Base-by-base conservation (phyloP, 2,797 vertebrate genomes). In the Enteromius thamalakanensis region DNA sequence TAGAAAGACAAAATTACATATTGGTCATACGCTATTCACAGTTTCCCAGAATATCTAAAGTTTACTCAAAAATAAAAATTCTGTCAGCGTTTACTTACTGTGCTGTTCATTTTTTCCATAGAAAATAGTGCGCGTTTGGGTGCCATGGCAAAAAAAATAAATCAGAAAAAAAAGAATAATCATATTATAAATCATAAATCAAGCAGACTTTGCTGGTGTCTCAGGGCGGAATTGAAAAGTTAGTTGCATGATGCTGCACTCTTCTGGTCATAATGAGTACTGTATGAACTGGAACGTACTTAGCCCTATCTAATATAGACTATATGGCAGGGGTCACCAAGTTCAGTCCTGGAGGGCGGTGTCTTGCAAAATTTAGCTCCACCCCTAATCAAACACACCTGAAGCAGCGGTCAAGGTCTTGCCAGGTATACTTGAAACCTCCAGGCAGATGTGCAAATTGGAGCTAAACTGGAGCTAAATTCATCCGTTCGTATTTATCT, bases 221-320 rank as follows among this genome's bases (percentile, higher is more conserved):
- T 53, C 65, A 26, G 23, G 60, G 5, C 40, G 10, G 10, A 23
- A 5, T 12, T 5, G 55, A 3, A 58, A 26, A 3, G 32, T 58
- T 58, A 4, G 11, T 4, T 70, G 17, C 58, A 23, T 29, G 15
- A 55, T 40, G 15, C 11, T 82, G 72, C 81, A 15, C 72, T 68
- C 81, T 47, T 34, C 11, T 82, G 81, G 81, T 58, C 34, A 82
- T 58, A 32, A 55, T 69, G 17, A 19, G 72, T 9, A 76, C 19
- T 76, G 37, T 26, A 74, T 42, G 40, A 42, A 42, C 40, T 42
- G 40, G 40, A 42, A 42, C 0, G 40, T 42, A 42, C 40, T 42
- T 42, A 42, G 40, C 40, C 40, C 40, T 7, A 10, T 42, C 1
- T 42, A 42, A 42, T 8, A 10, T 40, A 40, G 37, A 40, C 37